phyloP scores from a whole-genome alignment of 2,113 vertebrate genomes.

The Dryoscopus gambensis region DNA sequence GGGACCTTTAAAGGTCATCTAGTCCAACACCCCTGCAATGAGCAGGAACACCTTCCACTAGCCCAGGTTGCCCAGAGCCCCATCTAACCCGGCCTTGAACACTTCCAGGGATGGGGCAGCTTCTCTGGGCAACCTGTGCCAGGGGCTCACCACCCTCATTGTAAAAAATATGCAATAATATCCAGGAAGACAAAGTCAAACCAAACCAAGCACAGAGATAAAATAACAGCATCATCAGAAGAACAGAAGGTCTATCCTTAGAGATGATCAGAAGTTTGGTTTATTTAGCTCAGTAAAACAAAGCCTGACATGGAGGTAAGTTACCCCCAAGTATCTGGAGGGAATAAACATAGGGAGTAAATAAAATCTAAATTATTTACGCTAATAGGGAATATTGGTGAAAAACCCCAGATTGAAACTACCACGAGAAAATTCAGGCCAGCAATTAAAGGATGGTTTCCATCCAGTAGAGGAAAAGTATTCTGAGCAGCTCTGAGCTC shows the following conservation, averaged over 20 bases:
- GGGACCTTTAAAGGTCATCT: neutral
- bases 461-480: neutral
- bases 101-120: neutral
- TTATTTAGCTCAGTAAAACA: neutral
- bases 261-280: neutral
- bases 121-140: neutral
- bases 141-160: neutral
- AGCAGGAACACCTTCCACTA: neutral
- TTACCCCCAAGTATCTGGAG: neutral
- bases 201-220: neutral
- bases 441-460: neutral
- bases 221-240: neutral
- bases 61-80: neutral
- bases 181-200: neutral
- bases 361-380: neutral
- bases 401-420: neutral
- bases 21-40: neutral
- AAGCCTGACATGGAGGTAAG: neutral
- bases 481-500: neutral
- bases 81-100: neutral
- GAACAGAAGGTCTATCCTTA: neutral
- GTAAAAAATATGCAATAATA: neutral
- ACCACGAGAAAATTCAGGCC: neutral
- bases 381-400: neutral
- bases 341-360: neutral